Evolutionary conservation across 2,113 vertebrate species (phyloP), one percentile per base, ranked within the genome.

Genomic region (Oostethus manadensis): DNA sequence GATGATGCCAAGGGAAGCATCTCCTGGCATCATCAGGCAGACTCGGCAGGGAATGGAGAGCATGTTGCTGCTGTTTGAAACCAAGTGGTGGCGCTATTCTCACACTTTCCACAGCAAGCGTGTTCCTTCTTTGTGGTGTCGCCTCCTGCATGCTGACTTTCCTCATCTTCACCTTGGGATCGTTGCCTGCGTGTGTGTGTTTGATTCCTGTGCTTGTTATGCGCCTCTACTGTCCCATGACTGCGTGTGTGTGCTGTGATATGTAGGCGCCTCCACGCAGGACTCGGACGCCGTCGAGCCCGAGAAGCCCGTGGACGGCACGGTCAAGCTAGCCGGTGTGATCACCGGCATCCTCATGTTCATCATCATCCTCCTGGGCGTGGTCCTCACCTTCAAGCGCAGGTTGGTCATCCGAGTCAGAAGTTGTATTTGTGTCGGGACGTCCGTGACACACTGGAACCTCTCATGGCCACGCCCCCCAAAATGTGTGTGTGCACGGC

Each of bases 281-380:
- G 97, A 98, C 78, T 95, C 94, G 13, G 96, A 96, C 17, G 92
- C 93, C 1, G 91, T 96, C 85, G 95, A 98, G 70, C 96, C 95
- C 0, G 96, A 98, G 88, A 97, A 98, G 73, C 96, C 97, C 81
- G 94, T 93, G 48, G 95, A 98, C 86, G 92, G 88, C 78, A 97
- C 94, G 0, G 94, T 98, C 77, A 98, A 98, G 81, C 95, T 98
- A 92, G 96, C 95, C 0, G 96, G 96, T 0, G 95, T 98, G 53
- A 92, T 98, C 18, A 94, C 94, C 0, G 96, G 96, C 8, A 93
- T 98, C 57, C 90, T 98, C 68, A 96, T 98, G 95, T 98, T 97
- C 84, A 89, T 97, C 77, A 96, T 98, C 75, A 97, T 98, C 76
- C 93, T 98, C 40, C 81, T 98, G 58, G 96, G 96, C 0, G 92